Evolutionary conservation across 2,113 vertebrate genomes (phyloP).

Genomic region (Guaruba guarouba): DNA sequence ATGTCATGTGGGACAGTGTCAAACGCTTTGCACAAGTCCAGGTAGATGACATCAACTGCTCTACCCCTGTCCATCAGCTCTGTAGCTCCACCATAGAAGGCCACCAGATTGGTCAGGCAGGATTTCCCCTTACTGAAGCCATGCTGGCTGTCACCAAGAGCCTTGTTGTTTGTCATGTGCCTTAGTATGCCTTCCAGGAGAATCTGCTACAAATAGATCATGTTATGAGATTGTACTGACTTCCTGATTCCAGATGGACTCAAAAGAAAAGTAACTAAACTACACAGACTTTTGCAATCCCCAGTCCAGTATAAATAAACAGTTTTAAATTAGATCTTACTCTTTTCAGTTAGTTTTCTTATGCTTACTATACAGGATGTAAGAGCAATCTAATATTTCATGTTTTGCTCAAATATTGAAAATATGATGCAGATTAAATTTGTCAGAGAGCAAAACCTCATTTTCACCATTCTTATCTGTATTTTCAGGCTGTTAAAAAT

Average conservation of each 20-base stretch:
- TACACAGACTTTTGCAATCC: not conserved
- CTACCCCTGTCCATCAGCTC: no score
- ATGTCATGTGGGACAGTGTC: no score
- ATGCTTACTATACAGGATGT: not conserved
- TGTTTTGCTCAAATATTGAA: not conserved
- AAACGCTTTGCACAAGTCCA: no score
- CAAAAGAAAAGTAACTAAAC: not conserved
- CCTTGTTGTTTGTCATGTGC: no score
- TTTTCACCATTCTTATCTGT: not conserved
- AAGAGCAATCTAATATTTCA: not conserved
- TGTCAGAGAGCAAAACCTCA: not conserved
- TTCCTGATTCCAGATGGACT: not conserved
- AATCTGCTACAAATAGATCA: not conserved
- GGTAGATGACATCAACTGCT: no score
- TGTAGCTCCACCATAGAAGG: no score
- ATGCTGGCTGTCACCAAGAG: no score
- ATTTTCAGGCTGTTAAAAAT: not conserved
- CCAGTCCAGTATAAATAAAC: not conserved
- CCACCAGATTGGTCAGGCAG: no score
- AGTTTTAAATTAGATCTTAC: not conserved
- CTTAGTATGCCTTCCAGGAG: no score
- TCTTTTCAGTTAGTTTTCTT: not conserved
- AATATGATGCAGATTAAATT: not conserved
- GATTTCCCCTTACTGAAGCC: no score
- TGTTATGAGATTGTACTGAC: not conserved